phyloP scores from a whole-genome alignment of 2,113 vertebrate species.

The Platichthys stellatus region DNA sequence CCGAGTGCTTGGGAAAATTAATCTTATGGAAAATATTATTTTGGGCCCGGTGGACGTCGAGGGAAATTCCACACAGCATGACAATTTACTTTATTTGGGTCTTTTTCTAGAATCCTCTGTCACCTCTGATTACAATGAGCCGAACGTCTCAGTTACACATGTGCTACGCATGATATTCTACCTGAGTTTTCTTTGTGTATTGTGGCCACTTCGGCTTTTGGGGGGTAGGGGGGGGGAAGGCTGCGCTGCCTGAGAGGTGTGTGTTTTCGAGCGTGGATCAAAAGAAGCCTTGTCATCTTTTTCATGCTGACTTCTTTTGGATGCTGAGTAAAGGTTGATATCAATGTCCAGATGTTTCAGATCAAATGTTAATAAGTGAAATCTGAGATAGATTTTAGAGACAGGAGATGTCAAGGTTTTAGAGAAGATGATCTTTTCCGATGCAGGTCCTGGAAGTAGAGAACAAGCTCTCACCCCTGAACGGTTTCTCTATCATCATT shows the following conservation, averaged over 20 bases:
- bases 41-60: constrained; percentile 75
- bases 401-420: constrained; percentile 9
- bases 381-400: background rate
- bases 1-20: constrained; percentile 73
- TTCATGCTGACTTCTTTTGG: background rate
- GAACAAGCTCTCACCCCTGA: background rate
- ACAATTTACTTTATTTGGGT: constrained; percentile 81
- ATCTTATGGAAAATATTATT: constrained; percentile 84
- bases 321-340: background rate
- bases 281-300: constrained; percentile 40
- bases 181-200: constrained; percentile 60
- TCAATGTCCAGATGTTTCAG: background rate
- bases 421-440: background rate
- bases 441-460: background rate
- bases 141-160: constrained; percentile 78
- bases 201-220: constrained; percentile 51
- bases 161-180: constrained; percentile 62
- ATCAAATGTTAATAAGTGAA: background rate
- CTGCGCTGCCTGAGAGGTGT: constrained; percentile 2
- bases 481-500: background rate
- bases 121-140: constrained; percentile 82
- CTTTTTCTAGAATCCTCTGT: constrained; percentile 78
- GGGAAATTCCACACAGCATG: constrained; percentile 83
- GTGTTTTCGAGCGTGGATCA: constrained; percentile 26
- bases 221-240: constrained; percentile 4